A percentile compares a stretch with the other conserved stretches of the same genome.
Evolutionary conservation across 2,113 vertebrate species (phyloP).

Genomic region (Zosterops japonicus): DNA sequence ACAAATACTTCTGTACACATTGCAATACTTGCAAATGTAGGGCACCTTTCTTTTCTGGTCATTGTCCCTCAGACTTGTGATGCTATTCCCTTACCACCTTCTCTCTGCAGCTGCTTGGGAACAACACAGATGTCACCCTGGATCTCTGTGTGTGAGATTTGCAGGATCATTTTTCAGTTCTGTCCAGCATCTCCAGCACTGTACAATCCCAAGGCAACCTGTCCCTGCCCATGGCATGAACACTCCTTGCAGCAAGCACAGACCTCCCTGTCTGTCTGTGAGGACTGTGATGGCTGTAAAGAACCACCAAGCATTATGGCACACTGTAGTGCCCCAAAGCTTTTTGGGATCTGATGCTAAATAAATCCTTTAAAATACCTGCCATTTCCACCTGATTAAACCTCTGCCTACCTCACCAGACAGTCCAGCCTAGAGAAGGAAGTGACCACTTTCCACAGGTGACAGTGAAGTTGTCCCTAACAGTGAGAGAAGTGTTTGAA

Average conservation of each 20-base stretch:
- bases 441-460: not conserved
- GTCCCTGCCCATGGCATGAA: not conserved
- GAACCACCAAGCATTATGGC: not conserved
- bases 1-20: not conserved
- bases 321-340: not conserved
- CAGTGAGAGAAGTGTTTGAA: not conserved
- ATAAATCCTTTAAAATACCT: not conserved
- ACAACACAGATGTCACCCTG: not conserved
- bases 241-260: not conserved
- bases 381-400: not conserved
- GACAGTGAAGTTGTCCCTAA: not conserved
- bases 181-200: not conserved
- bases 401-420: not conserved
- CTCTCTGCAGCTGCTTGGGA: not conserved
- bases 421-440: not conserved
- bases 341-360: not conserved
- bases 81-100: not conserved
- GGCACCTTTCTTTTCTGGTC: not conserved
- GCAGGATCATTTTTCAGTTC: not conserved
- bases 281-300: not conserved
- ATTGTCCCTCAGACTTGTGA: not conserved
- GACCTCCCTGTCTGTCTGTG: not conserved
- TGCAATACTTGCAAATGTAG: not conserved
- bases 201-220: not conserved
- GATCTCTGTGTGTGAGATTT: rapidly evolving